A percentile compares a stretch with the other conserved stretches of the same genome.
phyloP scores from a whole-genome alignment of 2,113 vertebrate species.

The Nettapus auritus region DNA sequence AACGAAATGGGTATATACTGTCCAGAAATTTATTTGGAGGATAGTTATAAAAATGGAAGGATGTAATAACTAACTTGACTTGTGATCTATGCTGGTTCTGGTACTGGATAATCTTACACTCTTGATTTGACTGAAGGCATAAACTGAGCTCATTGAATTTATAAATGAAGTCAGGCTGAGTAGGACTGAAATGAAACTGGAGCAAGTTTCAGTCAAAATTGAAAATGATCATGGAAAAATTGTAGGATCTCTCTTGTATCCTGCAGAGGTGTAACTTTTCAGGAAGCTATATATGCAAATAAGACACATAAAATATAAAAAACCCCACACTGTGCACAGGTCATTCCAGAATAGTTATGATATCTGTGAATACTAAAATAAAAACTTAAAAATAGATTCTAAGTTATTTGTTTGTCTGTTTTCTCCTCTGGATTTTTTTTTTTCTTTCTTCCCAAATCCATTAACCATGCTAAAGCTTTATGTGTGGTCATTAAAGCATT shows the following conservation, averaged over 20 bases:
- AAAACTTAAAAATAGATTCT: background rate
- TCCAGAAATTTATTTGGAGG: background rate
- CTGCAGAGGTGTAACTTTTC: background rate
- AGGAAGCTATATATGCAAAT: background rate
- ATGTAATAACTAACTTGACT: background rate
- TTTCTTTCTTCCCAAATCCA: background rate
- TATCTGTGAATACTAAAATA: background rate
- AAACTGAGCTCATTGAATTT: background rate
- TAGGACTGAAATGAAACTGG: background rate
- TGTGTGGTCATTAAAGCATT: slow-evolving; percentile 46
- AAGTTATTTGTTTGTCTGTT: background rate
- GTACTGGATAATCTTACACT: background rate
- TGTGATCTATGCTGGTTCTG: background rate
- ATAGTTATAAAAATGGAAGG: background rate
- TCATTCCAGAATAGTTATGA: background rate
- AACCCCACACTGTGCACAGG: fast-evolving
- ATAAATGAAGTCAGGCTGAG: background rate
- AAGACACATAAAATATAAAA: background rate
- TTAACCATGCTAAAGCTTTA: background rate
- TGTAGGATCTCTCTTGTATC: background rate
- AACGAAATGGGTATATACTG: background rate
- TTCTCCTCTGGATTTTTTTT: background rate
- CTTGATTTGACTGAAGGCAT: background rate
- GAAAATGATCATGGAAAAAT: background rate
- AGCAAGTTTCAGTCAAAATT: background rate